Percentiles rank a stretch among this genome's conserved stretches.
These are phyloP conservation scores for Enteromius trimaculatus DNA, from an alignment of 2,797 vertebrate genomes.

Conservation along the genomic window DNA sequence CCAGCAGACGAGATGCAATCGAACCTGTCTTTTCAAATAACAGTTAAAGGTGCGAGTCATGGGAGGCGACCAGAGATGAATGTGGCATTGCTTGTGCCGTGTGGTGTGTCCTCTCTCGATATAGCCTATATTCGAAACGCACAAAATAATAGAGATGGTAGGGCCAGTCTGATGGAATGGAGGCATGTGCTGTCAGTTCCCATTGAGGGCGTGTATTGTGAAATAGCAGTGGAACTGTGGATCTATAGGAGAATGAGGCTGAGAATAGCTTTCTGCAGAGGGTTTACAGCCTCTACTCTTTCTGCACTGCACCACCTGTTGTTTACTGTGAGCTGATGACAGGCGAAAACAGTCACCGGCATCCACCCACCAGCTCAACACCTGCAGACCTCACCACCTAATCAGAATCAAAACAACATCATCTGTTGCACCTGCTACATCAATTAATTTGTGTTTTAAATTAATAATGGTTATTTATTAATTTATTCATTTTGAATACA, in stretches of 20 bases:
- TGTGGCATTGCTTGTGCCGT: background rate
- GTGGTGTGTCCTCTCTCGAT: background rate
- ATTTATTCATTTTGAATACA: background rate
- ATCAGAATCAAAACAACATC: slow-evolving; percentile 2
- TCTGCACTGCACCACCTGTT: slow-evolving; percentile 35
- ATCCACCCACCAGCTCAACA: slow-evolving; percentile 28
- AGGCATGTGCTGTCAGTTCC: background rate
- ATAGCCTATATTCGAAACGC: background rate
- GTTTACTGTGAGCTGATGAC: slow-evolving; percentile 9
- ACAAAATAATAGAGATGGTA: background rate
- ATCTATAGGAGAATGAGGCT: slow-evolving; percentile 4
- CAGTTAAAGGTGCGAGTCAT: background rate
- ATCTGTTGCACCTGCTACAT: background rate
- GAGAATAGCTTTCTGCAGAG: slow-evolving; percentile 15
- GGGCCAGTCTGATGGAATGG: background rate
- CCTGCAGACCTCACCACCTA: slow-evolving; percentile 29
- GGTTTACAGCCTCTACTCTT: slow-evolving; percentile 1
- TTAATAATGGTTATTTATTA: background rate
- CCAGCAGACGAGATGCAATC: slow-evolving; percentile 10
- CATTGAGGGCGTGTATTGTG: background rate
- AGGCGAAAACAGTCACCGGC: background rate
- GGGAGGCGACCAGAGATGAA: background rate
- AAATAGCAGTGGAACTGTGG: slow-evolving; percentile 4
- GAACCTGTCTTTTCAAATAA: slow-evolving; percentile 6
- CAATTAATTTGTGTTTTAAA: background rate